Evolutionary conservation across 2,113 vertebrate species (phyloP).

Genomic region (Cyprinodon brontotheroides): DNA sequence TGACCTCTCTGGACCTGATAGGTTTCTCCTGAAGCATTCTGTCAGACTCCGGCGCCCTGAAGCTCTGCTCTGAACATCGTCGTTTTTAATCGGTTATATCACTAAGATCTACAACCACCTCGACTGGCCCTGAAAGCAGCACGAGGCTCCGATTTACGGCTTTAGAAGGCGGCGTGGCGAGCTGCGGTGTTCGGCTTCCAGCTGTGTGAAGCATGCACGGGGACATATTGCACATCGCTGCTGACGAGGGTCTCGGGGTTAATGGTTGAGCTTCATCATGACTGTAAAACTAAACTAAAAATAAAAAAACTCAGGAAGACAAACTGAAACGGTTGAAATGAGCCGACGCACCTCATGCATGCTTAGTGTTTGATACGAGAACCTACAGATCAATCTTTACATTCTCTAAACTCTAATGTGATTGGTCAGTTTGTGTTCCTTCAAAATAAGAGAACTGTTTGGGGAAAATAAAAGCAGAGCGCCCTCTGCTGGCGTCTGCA

Average conservation of each 20-base stretch:
- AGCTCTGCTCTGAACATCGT: not conserved
- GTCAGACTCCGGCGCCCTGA: not conserved
- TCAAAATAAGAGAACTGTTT: conserved; percentile 25
- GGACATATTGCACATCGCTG: not conserved
- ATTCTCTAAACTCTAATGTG: not conserved
- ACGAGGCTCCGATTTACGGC: not conserved
- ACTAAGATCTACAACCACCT: not conserved
- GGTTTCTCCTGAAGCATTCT: too few species aligned
- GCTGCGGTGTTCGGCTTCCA: not conserved
- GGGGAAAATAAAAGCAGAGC: not conserved
- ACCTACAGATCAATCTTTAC: not conserved
- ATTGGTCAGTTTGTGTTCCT: conserved; percentile 11
- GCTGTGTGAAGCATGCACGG: not conserved
- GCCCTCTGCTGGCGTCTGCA: conserved; percentile 33
- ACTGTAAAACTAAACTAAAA: not conserved
- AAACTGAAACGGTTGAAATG: not conserved
- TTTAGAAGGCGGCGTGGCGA: not conserved
- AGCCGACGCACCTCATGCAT: not conserved
- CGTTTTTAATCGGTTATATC: not conserved
- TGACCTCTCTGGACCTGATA: not conserved
- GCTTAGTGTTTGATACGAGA: not conserved
- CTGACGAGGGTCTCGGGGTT: not conserved
- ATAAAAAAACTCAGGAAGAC: not conserved
- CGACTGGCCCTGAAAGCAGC: not conserved
- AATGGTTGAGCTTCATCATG: not conserved